Conservation (phyloP, 2,888 invertebrate species). For the Allygus modestus region DNA sequence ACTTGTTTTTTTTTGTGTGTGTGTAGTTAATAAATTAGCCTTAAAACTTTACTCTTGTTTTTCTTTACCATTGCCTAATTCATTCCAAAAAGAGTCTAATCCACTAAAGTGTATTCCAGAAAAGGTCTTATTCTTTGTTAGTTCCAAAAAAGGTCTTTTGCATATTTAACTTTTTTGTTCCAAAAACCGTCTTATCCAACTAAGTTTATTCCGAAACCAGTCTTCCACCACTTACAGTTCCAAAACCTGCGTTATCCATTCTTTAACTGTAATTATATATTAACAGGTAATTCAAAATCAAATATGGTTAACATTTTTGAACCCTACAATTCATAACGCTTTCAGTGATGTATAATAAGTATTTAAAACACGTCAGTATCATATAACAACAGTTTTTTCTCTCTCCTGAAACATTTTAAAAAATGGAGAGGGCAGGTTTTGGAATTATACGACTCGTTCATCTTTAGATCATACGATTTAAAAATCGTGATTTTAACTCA, state of each 20-base stretch:
- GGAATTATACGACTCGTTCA: neutral
- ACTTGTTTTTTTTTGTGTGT: no score
- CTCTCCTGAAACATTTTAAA: slow-evolving; percentile 26
- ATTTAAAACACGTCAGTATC: neutral
- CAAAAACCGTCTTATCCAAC: slow-evolving; percentile 36
- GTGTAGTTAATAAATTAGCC: no score
- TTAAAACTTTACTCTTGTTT: no score
- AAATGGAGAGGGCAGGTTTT: slow-evolving; percentile 42
- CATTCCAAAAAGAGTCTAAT: slow-evolving; percentile 40
- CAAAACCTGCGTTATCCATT: slow-evolving; percentile 26
- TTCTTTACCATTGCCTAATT: no score
- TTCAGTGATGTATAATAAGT: slow-evolving; percentile 12
- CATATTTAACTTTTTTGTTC: slow-evolving; percentile 25
- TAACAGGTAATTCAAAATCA: neutral
- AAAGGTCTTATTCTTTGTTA: slow-evolving; percentile 9
- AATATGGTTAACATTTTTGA: neutral
- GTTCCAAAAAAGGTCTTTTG: slow-evolving; percentile 17
- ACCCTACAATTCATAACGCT: slow-evolving; percentile 2
- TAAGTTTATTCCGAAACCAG: slow-evolving; percentile 32
- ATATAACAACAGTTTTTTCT: slow-evolving; percentile 38
- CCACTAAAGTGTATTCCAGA: slow-evolving; percentile 31
- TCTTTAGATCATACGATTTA: no score
- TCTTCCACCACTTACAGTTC: slow-evolving; percentile 43
- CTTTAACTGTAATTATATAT: slow-evolving; percentile 19
- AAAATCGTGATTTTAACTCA: no score